A percentile compares a stretch with the other conserved stretches of the same genome.
Evolutionary conservation across 2,797 vertebrate genomes (phyloP).

Genomic region (Rhodeus uyekii): DNA sequence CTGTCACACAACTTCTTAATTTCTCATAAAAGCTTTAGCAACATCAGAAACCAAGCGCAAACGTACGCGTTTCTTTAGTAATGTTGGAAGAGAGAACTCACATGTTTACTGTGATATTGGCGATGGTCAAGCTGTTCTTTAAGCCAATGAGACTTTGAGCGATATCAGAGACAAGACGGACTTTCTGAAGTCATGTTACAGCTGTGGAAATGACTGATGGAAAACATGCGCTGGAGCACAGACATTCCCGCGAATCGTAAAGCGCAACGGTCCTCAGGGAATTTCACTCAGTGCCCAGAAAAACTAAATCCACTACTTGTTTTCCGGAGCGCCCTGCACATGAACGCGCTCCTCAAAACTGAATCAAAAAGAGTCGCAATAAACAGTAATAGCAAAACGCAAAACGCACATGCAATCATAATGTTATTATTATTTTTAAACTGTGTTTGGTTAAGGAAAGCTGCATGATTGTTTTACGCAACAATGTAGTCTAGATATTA

Average conservation of each 20-base stretch:
- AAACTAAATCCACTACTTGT: constrained; percentile 56
- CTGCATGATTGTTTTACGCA: neutral
- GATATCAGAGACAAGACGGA: constrained; percentile 46
- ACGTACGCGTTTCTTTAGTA: neutral
- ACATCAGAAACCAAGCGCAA: neutral
- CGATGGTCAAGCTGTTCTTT: constrained; percentile 10
- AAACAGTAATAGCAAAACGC: neutral
- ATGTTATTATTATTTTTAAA: too few relatives aligned
- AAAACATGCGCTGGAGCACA: constrained; percentile 39
- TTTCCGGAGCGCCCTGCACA: constrained; percentile 52
- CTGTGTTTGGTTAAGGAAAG: neutral
- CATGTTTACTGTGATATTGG: constrained; percentile 6
- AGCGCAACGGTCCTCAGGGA: neutral
- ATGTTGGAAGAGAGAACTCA: constrained; percentile 1
- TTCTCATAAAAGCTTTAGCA: neutral
- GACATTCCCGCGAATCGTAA: neutral
- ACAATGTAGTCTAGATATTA: neutral
- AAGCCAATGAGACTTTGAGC: constrained; percentile 32
- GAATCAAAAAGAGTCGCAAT: neutral
- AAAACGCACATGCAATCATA: too few relatives aligned
- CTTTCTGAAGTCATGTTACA: constrained; percentile 49
- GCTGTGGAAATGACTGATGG: constrained; percentile 18
- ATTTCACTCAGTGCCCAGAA: neutral
- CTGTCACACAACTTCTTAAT: neutral
- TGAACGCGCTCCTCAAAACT: constrained; percentile 49